Conservation (phyloP, 2,888 invertebrate species). For the Diarsia dahlii region DNA sequence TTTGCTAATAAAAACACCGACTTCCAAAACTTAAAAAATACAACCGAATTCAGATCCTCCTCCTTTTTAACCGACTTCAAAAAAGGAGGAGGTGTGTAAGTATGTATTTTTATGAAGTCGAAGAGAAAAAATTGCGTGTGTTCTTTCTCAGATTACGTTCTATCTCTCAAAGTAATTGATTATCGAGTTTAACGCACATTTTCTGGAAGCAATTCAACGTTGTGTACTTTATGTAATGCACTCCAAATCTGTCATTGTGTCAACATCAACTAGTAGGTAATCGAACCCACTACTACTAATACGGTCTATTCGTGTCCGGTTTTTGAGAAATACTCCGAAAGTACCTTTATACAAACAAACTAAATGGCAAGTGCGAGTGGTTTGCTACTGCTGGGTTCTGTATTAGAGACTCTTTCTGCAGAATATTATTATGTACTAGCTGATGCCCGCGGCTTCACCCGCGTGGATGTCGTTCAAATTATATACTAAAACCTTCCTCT, state of each 20-base stretch:
- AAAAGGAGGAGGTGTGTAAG: too few species aligned
- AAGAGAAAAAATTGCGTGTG: too few species aligned
- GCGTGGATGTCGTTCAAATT: too few species aligned
- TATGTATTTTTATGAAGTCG: too few species aligned
- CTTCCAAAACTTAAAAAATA: too few species aligned
- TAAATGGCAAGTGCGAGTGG: conserved; percentile 39
- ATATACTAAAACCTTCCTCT: too few species aligned
- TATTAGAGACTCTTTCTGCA: neutral
- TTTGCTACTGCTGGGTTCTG: conserved; percentile 29
- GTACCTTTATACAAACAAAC: conserved; percentile 56
- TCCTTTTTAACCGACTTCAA: too few species aligned
- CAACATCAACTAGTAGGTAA: conserved; percentile 26
- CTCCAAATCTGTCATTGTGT: conserved; percentile 3
- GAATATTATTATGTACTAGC: neutral
- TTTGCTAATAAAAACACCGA: too few species aligned
- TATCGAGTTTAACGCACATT: neutral
- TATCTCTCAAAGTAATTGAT: too few species aligned
- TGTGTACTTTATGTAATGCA: conserved; percentile 7
- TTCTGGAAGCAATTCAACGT: neutral
- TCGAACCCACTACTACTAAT: conserved; percentile 50
- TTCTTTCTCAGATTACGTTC: too few species aligned
- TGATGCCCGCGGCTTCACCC: too few species aligned
- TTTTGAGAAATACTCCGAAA: conserved; percentile 59
- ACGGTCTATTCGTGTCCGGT: conserved; percentile 29
- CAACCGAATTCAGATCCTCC: too few species aligned